A percentile compares a stretch with the other conserved stretches of the same genome.
Evolutionary conservation across 2,888 invertebrate species (phyloP).

Genomic region (Daptonema setosum): DNA sequence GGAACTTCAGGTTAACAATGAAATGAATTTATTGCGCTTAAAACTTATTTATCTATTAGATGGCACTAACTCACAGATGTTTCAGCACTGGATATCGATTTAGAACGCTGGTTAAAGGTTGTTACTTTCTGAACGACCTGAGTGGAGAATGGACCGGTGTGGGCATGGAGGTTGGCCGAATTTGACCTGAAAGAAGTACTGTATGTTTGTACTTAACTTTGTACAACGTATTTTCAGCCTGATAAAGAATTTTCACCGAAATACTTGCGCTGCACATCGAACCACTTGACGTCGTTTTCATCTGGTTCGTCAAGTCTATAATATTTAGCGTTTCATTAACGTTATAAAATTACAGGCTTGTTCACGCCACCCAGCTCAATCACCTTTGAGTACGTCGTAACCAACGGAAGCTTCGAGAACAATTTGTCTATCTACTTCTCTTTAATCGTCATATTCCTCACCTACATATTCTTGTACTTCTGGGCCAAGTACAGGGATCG

Average conservation of each 20-base stretch:
- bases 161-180: conserved; percentile 18
- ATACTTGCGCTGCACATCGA: conserved; percentile 16
- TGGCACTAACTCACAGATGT: too few relatives aligned
- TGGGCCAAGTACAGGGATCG: conserved; percentile 31
- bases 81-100: conserved; percentile 28
- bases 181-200: not conserved
- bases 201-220: not conserved
- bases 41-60: not conserved
- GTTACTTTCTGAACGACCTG: conserved; percentile 25
- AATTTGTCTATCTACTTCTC: conserved; percentile 34
- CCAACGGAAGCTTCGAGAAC: conserved; percentile 30
- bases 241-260: not conserved
- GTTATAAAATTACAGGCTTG: conserved; percentile 31
- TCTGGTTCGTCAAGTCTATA: too few relatives aligned
- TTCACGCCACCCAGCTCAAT: conserved; percentile 33
- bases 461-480: conserved; percentile 29
- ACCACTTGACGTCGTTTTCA: conserved; percentile 33
- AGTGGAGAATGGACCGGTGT: conserved; percentile 19
- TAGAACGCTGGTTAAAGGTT: conserved; percentile 26
- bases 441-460: conserved; percentile 27
- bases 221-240: not conserved
- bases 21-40: not conserved
- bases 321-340: too few relatives aligned
- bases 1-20: too few relatives aligned
- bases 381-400: conserved; percentile 33